Evolutionary conservation across 2,888 invertebrate species (phyloP).

Genomic region (Coelopa pilipes): DNA sequence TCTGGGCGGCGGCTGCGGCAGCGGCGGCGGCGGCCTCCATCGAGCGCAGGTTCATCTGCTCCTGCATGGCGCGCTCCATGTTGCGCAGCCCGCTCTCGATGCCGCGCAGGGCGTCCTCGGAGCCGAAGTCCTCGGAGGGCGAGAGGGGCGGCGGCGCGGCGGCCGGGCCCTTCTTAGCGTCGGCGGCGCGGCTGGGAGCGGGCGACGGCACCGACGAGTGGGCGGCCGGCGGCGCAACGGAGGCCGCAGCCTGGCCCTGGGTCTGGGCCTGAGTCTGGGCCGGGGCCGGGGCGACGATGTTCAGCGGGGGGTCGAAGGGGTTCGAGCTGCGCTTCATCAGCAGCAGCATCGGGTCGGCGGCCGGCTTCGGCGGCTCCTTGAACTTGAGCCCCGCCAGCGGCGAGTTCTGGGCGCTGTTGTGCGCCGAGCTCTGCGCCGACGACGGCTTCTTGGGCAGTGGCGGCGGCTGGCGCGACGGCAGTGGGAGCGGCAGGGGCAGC

Average conservation of each 20-base stretch:
- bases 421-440: conserved; percentile 59
- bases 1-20: conserved; percentile 46
- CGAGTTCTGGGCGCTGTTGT: conserved; percentile 63
- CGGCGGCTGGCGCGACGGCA: conserved; percentile 60
- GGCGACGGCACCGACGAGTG: conserved; percentile 57
- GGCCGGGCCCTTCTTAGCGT: conserved; percentile 17
- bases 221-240: conserved; percentile 55
- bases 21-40: conserved; percentile 57
- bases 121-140: conserved; percentile 66
- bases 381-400: conserved; percentile 60
- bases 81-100: conserved; percentile 67
- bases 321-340: conserved; percentile 57
- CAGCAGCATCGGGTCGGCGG: conserved; percentile 40
- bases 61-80: conserved; percentile 66
- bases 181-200: conserved; percentile 57
- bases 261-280: conserved; percentile 59
- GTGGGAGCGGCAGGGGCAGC: conserved; percentile 55
- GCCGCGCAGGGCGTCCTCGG: conserved; percentile 66
- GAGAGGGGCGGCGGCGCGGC: conserved; percentile 48
- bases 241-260: conserved; percentile 55
- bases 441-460: conserved; percentile 66
- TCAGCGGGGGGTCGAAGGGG: conserved; percentile 60
- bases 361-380: conserved; percentile 58
- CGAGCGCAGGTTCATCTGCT: conserved; percentile 65
- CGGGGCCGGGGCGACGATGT: conserved; percentile 48